Base-by-base conservation (phyloP, 37 sponge, comb jelly and placozoan genomes). In the Geodia barretti region DNA sequence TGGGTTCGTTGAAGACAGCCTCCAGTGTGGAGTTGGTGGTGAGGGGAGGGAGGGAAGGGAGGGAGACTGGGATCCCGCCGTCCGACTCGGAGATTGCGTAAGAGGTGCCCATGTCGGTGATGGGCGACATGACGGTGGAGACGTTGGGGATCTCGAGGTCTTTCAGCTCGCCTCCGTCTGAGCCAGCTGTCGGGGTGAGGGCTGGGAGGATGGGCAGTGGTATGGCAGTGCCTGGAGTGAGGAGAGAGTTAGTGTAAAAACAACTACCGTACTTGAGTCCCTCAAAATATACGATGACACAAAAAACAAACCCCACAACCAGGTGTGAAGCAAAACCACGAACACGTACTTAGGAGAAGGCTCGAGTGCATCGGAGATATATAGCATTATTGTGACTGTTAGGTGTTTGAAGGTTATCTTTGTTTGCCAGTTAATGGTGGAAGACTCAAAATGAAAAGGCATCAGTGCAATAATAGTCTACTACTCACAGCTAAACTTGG, bases 1-100 rank as follows among this genome's bases (percentile, higher is more conserved):
- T 74, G 41, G 93, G 89, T 70, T 92, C 93, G 41, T 83, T 85
- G 38, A 92, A 81, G 59, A 88, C 89, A 0, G 89, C 81, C 58
- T 92, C 93, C 60, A 88, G 85, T 4, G 86, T 81, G 40, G 83
- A 75, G 36, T 82, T 71, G 21, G 89, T 79, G 0, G 86, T 81
- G 42, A 92, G 85, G 42, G 81, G 69, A 17, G 90, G 71, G 38
- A 88, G 71, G 54, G 89, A 83, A 28, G 89, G 65, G 65, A 86
- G 86, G 35, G 86, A 68, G 5, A 80, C 78, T 23, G 83, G 78
- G 24, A 83, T 71, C n/a, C n/a, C n/a, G 41, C 72, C 24, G 58
- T 88, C 88, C 14, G 81, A 77, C 21, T 80, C 66, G 42, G 82
- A 82, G 60, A 85, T 85, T 35, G 35, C 66, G 58, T 87, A 80